These are phyloP conservation scores for Bostrychus sinensis DNA, from an alignment of 2,113 vertebrate species.

Conservation along the genomic window DNA sequence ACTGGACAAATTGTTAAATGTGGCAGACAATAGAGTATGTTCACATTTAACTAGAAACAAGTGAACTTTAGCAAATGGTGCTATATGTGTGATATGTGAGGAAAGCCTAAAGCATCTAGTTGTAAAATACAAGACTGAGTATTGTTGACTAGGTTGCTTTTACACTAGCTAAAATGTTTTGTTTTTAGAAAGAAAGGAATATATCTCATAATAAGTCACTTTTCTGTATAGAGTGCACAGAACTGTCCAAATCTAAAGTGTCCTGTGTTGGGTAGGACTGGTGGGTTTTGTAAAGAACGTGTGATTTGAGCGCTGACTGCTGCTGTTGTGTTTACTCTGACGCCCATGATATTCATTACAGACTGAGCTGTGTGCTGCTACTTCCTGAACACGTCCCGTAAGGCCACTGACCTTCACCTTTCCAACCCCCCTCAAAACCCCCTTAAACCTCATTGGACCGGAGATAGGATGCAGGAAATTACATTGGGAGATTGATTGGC, in stretches of 20 bases:
- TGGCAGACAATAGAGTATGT: too few relatives aligned
- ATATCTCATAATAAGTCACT: neutral
- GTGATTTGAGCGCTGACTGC: constrained; percentile 56
- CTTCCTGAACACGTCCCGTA: constrained; percentile 73
- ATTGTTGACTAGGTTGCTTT: too few relatives aligned
- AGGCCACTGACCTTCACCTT: constrained; percentile 73
- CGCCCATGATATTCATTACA: constrained; percentile 75
- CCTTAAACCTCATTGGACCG: constrained; percentile 66
- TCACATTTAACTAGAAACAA: too few relatives aligned
- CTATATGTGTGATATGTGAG: too few relatives aligned
- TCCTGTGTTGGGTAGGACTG: constrained; percentile 49
- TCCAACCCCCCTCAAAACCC: constrained; percentile 34
- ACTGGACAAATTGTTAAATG: too few relatives aligned
- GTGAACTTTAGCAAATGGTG: too few relatives aligned
- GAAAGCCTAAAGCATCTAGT: too few relatives aligned
- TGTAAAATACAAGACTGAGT: too few relatives aligned
- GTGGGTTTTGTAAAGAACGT: constrained; percentile 41
- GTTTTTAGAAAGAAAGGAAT: neutral
- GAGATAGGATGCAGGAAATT: constrained; percentile 73
- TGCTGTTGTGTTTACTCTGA: constrained; percentile 71
- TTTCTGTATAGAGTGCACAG: neutral
- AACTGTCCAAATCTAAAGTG: constrained; percentile 20
- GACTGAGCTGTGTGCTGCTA: constrained; percentile 65
- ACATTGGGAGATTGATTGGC: constrained; percentile 70
- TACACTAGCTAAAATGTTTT: neutral